Evolutionary conservation across 2,113 vertebrate genomes (phyloP).

Genomic region (Perognathus longimembris): DNA sequence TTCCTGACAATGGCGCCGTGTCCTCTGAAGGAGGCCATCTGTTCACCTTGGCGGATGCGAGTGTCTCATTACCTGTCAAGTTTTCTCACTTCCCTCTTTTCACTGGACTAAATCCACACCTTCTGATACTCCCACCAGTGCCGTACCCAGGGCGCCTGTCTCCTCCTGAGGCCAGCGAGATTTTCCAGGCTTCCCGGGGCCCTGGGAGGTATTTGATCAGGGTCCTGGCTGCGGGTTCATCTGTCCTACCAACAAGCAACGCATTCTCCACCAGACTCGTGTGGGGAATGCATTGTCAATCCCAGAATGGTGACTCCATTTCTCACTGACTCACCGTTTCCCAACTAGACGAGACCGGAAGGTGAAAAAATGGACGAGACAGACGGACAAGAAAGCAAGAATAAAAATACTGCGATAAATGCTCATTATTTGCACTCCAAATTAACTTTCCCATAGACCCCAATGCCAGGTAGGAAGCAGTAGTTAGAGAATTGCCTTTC

Average conservation of each 20-base stretch:
- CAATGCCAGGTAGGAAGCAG: neutral
- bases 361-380: neutral
- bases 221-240: neutral
- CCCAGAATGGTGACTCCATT: neutral
- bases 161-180: neutral
- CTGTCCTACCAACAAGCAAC: neutral
- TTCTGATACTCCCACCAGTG: neutral
- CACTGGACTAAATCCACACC: neutral
- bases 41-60: conserved; percentile 24
- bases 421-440: conserved; percentile 40
- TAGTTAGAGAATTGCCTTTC: neutral
- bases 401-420: neutral
- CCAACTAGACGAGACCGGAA: neutral
- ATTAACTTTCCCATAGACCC: conserved; percentile 7
- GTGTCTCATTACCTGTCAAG: conserved; percentile 57
- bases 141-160: neutral
- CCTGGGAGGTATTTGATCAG: neutral
- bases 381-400: neutral
- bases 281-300: neutral
- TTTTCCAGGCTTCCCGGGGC: neutral
- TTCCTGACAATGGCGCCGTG: conserved; percentile 40
- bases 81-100: neutral
- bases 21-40: conserved; percentile 64
- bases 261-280: neutral
- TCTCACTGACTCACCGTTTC: neutral